These are phyloP conservation scores for Cyrtonyx montezumae DNA, from an alignment of 2,113 vertebrate genomes.

Conservation along the genomic window DNA sequence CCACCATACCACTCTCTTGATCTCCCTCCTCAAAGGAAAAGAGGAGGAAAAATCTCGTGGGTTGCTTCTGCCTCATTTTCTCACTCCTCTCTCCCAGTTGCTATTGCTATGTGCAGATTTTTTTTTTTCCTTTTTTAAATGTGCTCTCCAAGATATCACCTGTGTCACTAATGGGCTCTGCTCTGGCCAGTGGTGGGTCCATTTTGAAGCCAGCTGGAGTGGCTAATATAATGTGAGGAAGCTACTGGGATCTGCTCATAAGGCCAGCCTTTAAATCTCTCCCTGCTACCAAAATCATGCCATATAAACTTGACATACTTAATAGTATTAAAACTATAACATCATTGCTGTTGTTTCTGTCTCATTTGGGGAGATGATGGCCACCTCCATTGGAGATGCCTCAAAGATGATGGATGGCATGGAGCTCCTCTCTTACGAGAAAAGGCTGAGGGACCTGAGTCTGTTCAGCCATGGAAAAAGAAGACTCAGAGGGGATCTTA, in stretches of 20 bases:
- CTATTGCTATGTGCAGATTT: neutral
- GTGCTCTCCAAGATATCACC: neutral
- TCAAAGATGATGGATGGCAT: no score
- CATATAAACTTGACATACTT: neutral
- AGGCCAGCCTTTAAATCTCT: neutral
- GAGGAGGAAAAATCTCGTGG: neutral
- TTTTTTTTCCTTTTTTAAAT: neutral
- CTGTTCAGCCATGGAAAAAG: no score
- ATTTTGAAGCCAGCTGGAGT: neutral
- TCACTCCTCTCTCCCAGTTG: neutral
- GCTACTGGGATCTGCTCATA: neutral
- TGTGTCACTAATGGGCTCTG: neutral
- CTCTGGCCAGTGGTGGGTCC: neutral
- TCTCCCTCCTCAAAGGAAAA: neutral
- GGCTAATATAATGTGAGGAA: neutral
- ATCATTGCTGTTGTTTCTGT: neutral
- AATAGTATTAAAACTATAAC: neutral
- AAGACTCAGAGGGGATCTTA: no score
- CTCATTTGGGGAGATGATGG: neutral
- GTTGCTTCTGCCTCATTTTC: neutral
- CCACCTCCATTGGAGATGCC: no score
- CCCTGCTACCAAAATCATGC: neutral
- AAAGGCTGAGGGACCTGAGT: no score
- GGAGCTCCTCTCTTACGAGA: no score
- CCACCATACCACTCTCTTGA: neutral